Evolutionary conservation across 2,888 invertebrate species (phyloP), one percentile per base, ranked within the genome.

Genomic region (Sphaeridia pumilis): DNA sequence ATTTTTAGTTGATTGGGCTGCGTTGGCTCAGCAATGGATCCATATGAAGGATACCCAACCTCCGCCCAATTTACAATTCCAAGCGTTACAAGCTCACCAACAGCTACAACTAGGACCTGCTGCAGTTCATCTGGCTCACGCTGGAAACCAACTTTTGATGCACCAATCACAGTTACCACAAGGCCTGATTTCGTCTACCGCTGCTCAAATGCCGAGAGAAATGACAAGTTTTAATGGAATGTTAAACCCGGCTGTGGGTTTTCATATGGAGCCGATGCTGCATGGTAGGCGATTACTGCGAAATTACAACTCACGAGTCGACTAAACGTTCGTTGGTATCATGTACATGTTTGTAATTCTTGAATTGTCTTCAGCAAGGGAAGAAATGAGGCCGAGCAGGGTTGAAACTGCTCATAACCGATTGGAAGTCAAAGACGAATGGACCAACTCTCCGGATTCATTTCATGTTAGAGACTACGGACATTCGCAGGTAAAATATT

Each of bases 11-110:
- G 94, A 95, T 71, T 95, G 95, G 94, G 94, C 93, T 12, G 83
- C 88, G 27, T 75, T 95, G 67, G 94, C 94, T 25, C 92, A 94
- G 69, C 93, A 94, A 78, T 94, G 95, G 94, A 94, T 95, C 65
- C 87, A 87, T 70, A 90, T 90, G 89, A 88, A 90, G 69, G 86
- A 87, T 67, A 80, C 83, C 21, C 52, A 38, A 17, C 38, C 12
- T 14, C 17, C 48, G 28, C 52, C 47, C 21, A 45, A 36, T n/a
- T 20, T 51, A 24, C 26, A 46, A 17, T 46, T 26, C 34, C 75
- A 78, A 34, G 75, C 48, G 35, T 34, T 49, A 20, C 43, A 38
- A 14, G 36, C 46, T 24, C 48, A 46, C 12, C 44, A 51, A 14
- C 46, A 41, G 14, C 41, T 34, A 10, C 52, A n/a, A n/a, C n/a